Conservation (phyloP, 2,113 vertebrate genomes). For the Hirundichthys speculiger region DNA sequence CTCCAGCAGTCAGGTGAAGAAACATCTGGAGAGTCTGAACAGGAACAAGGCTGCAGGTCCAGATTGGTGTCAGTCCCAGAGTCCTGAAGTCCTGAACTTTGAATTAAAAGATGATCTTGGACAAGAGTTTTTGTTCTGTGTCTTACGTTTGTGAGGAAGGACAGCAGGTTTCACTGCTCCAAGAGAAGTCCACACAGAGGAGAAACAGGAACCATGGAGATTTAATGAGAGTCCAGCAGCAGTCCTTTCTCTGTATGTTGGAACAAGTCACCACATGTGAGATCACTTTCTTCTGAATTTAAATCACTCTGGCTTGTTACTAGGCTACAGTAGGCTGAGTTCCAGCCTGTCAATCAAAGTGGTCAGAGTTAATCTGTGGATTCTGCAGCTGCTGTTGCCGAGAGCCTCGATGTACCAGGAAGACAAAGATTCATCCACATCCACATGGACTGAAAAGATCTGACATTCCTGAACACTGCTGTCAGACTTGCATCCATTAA, state of each 20-base stretch:
- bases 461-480: constrained; percentile 5
- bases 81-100: no score
- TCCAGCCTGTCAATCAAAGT: constrained; percentile 36
- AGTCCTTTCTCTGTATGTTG: constrained; percentile 14
- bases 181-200: not conserved
- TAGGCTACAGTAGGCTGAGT: constrained; percentile 52
- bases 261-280: constrained; percentile 6
- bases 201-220: not conserved
- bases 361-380: constrained; percentile 18
- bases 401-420: not conserved
- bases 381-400: constrained; percentile 9
- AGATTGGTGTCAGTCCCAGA: no score
- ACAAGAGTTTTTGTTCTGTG: no score
- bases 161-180: no score
- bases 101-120: no score
- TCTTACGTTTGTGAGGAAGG: no score
- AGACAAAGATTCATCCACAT: no score
- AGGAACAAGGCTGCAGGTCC: no score
- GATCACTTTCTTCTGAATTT: constrained; percentile 43
- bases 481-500: constrained; percentile 52
- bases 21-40: no score
- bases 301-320: constrained; percentile 49
- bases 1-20: no score
- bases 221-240: constrained; percentile 2
- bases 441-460: constrained; percentile 11